These are phyloP conservation scores for Eudasyphora cyanicolor DNA, from an alignment of 2,888 invertebrate species.

Conservation along the genomic window DNA sequence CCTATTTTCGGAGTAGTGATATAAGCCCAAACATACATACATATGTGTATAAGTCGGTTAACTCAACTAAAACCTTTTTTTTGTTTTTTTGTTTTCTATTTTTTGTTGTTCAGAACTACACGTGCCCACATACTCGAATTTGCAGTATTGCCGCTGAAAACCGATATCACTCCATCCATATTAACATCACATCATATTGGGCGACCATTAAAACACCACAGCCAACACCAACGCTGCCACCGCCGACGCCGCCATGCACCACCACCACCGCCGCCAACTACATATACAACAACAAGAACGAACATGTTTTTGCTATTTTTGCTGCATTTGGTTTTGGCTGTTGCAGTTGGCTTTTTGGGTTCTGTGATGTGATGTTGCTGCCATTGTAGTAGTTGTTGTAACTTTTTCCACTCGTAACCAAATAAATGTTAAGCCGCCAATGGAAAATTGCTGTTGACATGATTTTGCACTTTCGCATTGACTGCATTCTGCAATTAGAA, in stretches of 20 bases:
- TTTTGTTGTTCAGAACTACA: neutral
- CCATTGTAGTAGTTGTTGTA: slow-evolving; percentile 68
- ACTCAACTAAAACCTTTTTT: no score
- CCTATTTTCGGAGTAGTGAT: no score
- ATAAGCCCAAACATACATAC: no score
- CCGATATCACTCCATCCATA: slow-evolving; percentile 4
- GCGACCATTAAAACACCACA: neutral
- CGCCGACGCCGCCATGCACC: neutral
- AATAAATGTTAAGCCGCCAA: slow-evolving; percentile 75
- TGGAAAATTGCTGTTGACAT: slow-evolving; percentile 78
- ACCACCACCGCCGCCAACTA: neutral
- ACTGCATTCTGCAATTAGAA: slow-evolving; percentile 81
- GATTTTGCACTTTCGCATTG: slow-evolving; percentile 80
- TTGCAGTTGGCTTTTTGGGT: slow-evolving; percentile 63
- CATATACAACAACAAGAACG: slow-evolving; percentile 1
- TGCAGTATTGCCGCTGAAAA: neutral
- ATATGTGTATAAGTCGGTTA: no score
- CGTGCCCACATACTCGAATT: neutral
- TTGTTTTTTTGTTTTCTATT: no score
- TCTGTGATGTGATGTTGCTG: slow-evolving; percentile 13
- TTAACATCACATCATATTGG: slow-evolving; percentile 23
- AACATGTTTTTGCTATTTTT: slow-evolving; percentile 58
- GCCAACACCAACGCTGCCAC: neutral
- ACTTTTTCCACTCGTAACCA: slow-evolving; percentile 75
- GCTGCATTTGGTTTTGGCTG: slow-evolving; percentile 27